These are phyloP conservation scores for Pelmatolapia mariae DNA, from an alignment of 2,113 vertebrate species.

Conservation along the genomic window DNA sequence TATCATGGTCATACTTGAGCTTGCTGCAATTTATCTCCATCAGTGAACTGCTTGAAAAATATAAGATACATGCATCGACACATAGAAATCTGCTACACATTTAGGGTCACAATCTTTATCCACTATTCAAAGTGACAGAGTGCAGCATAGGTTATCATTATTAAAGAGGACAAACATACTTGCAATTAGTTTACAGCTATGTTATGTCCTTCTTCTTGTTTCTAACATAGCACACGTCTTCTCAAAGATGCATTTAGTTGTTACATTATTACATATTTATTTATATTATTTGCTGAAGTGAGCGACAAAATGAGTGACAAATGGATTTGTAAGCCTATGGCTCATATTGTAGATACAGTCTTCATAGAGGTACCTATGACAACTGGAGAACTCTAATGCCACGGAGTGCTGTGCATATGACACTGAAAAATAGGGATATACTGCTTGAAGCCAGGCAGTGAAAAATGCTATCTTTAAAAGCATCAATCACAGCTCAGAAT, in stretches of 20 bases:
- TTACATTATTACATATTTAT: neutral
- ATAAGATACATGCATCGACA: neutral
- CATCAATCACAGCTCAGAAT: conserved; percentile 7
- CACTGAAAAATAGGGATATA: neutral
- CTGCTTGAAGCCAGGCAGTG: neutral
- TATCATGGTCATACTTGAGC: neutral
- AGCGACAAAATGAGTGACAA: conserved; percentile 5
- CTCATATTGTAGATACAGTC: conserved; percentile 17
- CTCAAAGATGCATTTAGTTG: neutral
- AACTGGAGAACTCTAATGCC: conserved; percentile 12
- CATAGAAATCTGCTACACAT: neutral
- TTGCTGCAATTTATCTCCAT: neutral
- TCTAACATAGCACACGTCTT: neutral
- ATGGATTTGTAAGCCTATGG: neutral
- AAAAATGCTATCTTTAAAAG: conserved; percentile 5
- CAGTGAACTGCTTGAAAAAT: neutral
- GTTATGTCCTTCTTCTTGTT: neutral
- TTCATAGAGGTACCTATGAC: conserved; percentile 18
- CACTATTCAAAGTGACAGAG: neutral
- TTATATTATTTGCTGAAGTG: conserved; percentile 14
- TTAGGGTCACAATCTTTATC: neutral
- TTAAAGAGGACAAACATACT: neutral
- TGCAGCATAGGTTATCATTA: neutral
- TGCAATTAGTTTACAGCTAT: neutral
- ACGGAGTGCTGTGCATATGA: neutral